These are phyloP conservation scores for Bombus affinis DNA, from an alignment of 1,140 invertebrate species.

Conservation along the genomic window DNA sequence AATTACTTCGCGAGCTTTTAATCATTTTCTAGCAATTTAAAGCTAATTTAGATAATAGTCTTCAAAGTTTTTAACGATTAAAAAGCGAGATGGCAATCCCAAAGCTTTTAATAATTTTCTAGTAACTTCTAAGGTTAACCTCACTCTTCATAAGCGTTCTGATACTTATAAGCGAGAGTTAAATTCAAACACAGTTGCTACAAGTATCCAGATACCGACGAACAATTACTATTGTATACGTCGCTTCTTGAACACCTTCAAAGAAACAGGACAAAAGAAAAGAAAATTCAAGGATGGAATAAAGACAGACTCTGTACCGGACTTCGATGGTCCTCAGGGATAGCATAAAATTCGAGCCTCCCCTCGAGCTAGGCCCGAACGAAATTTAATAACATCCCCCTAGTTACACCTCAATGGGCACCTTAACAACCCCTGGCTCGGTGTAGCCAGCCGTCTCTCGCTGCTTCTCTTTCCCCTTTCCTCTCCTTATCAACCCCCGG, in stretches of 20 bases:
- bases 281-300: background rate
- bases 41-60: no score
- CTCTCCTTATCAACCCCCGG: conserved; percentile 71
- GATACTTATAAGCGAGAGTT: no score
- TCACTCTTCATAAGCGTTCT: no score
- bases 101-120: no score
- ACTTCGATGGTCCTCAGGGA: conserved; percentile 66
- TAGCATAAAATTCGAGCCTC: conserved; percentile 77
- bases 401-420: conserved; percentile 83
- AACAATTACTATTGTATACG: background rate
- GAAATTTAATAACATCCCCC: conserved; percentile 84
- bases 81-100: no score
- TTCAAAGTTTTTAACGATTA: no score
- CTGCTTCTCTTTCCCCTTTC: conserved; percentile 18
- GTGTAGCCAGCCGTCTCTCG: conserved; percentile 65
- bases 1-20: no score
- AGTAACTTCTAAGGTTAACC: no score
- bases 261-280: background rate
- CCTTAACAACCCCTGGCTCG: conserved; percentile 81
- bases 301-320: conserved; percentile 57
- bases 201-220: background rate
- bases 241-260: background rate
- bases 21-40: no score
- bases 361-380: conserved; percentile 73
- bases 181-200: no score